Evolutionary conservation across 2,113 vertebrate genomes (phyloP).

Genomic region (Haemorhous mexicanus): DNA sequence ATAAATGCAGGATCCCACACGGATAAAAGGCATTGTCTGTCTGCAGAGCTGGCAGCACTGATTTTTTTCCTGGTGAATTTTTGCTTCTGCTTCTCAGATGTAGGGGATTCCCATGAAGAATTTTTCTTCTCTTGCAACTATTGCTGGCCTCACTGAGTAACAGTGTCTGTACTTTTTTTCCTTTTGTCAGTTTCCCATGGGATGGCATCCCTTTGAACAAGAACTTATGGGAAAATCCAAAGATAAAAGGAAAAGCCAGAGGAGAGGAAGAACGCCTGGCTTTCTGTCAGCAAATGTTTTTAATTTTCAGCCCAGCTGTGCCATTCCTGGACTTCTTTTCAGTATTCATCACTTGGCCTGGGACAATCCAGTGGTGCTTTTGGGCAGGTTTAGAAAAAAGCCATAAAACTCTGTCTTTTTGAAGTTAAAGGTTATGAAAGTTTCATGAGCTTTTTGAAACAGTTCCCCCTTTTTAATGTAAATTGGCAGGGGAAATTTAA

Average conservation of each 20-base stretch:
- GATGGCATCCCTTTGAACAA: conserved; percentile 29
- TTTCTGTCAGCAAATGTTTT: not conserved
- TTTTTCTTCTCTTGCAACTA: conserved; percentile 59
- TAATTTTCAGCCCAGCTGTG: not conserved
- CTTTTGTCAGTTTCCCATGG: conserved; percentile 38
- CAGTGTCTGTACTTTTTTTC: not conserved
- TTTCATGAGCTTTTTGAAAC: not conserved
- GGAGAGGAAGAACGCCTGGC: not conserved
- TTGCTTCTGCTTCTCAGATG: conserved; percentile 22
- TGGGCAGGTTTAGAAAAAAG: conserved; percentile 19
- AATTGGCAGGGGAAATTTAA: conserved; percentile 27
- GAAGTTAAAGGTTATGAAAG: conserved; percentile 15
- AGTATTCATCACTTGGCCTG: not conserved
- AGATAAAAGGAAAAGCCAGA: conserved; percentile 21
- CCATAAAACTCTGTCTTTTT: not conserved
- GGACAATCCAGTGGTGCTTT: conserved; percentile 24
- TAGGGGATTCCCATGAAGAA: conserved; percentile 63
- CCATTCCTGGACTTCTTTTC: conserved; percentile 8
- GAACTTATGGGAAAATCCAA: conserved; percentile 27
- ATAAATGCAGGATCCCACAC: not conserved
- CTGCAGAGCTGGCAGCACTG: not conserved
- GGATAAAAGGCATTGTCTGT: conserved; percentile 1
- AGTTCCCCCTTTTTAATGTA: conserved; percentile 24
- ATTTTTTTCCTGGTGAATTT: conserved; percentile 50
- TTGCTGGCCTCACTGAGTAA: conserved; percentile 48